These are phyloP conservation scores for Aphrophora alni DNA, from an alignment of 2,888 invertebrate genomes.

Conservation along the genomic window DNA sequence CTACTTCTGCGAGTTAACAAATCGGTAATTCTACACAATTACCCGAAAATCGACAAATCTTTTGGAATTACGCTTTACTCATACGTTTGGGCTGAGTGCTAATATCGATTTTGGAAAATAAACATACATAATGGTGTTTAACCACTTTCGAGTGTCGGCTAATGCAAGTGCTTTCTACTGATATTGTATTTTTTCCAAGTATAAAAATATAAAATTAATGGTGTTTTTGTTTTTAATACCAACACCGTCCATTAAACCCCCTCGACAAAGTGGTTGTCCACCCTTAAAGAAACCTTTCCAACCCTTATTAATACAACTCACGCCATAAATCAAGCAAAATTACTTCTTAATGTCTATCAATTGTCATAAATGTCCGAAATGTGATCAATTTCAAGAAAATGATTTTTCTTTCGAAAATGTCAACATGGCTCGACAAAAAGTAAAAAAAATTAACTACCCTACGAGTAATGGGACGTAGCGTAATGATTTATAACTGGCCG, in stretches of 20 bases:
- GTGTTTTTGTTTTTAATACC: background rate
- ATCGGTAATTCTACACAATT: too few species aligned
- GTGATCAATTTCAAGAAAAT: slow-evolving; percentile 12
- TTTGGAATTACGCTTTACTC: too few species aligned
- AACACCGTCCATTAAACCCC: background rate
- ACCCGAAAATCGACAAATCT: too few species aligned
- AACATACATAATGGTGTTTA: too few species aligned
- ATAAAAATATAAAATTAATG: background rate
- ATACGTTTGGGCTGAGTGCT: too few species aligned
- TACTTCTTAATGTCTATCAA: slow-evolving; percentile 9
- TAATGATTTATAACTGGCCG: slow-evolving; percentile 33
- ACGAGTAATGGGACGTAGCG: slow-evolving; percentile 27
- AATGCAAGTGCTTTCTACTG: background rate
- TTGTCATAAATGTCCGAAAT: background rate
- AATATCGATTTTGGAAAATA: too few species aligned
- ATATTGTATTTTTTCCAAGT: background rate
- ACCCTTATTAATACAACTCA: background rate
- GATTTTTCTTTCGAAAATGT: slow-evolving; percentile 21
- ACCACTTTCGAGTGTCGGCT: too few species aligned
- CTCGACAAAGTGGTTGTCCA: slow-evolving; percentile 2
- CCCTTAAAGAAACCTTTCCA: background rate
- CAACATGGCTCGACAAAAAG: slow-evolving; percentile 22
- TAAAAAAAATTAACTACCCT: slow-evolving; percentile 32
- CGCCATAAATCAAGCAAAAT: slow-evolving; percentile 1
- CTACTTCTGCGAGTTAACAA: too few species aligned